Conservation (phyloP, 2,888 invertebrate genomes). For the Apodemia mormo region DNA sequence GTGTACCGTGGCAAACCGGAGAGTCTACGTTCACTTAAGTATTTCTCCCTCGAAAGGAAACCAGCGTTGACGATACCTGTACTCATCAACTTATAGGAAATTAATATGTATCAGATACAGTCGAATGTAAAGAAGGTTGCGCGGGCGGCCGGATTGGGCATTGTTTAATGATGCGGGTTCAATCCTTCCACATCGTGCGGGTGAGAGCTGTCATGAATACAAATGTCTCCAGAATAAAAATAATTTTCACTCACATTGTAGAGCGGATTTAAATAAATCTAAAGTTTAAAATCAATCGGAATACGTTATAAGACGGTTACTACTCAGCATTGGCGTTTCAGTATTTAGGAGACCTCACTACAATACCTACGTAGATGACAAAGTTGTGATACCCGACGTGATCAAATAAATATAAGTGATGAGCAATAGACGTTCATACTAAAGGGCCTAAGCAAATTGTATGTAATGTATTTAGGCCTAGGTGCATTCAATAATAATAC, state of each 20-base stretch:
- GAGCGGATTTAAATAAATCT: slow-evolving; percentile 1
- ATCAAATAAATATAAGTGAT: too few species aligned
- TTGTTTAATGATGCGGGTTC: slow-evolving; percentile 65
- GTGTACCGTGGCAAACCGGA: too few species aligned
- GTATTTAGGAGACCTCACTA: neutral
- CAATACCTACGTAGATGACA: too few species aligned
- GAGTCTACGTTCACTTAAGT: too few species aligned
- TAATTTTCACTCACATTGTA: slow-evolving; percentile 46
- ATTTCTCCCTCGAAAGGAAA: too few species aligned
- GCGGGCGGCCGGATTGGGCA: slow-evolving; percentile 61
- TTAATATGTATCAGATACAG: slow-evolving; percentile 69
- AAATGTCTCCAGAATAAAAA: slow-evolving; percentile 47
- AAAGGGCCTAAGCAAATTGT: too few species aligned
- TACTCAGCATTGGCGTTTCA: neutral
- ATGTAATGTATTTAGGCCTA: too few species aligned
- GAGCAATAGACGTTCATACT: too few species aligned
- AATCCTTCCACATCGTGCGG: slow-evolving; percentile 59
- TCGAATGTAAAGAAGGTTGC: slow-evolving; percentile 58
- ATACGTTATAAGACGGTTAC: neutral
- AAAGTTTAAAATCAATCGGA: neutral
- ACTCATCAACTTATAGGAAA: slow-evolving; percentile 38
- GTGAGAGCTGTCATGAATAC: slow-evolving; percentile 57
- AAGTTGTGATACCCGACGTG: too few species aligned
- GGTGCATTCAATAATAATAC: too few species aligned
- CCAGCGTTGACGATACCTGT: neutral